Base-by-base conservation (phyloP, 1,140 invertebrate genomes). In the Megalopta genalis region DNA sequence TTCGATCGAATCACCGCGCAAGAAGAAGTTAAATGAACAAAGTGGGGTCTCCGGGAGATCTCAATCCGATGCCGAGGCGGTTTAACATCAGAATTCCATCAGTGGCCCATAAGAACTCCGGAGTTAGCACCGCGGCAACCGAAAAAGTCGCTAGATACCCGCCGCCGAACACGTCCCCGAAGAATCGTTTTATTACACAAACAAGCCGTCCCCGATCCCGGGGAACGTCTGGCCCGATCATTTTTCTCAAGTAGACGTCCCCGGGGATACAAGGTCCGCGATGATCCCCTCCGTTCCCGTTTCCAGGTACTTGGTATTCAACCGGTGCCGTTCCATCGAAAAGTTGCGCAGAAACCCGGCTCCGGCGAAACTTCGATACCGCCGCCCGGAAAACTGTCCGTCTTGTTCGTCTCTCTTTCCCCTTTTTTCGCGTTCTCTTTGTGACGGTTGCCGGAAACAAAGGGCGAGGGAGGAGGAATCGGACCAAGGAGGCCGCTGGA, bases 271-370 rank as follows among this genome's bases (percentile, higher is more conserved):
- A 32, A 57, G 73, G 81, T 67, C 73, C 70, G 64, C 54, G 73
- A 52, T 57, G 62, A 71, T 77, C 78, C 72, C 72, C 81, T 52
- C 60, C 46, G 77, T 10, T 57, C 68, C 63, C 37, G 37, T 62
- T 25, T 49, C 49, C 10, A 62, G 78, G 78, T 81, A 86, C 82
- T 90, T 88, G 82, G 87, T 90, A 92, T 91, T 92, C 90, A 87
- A 77, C 74, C 54, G 65, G 76, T 82, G 83, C 57, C 82, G 80
- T 85, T 76, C 86, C 86, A 89, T 90, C 87, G 90, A 89, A 90
- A 57, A 90, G 81, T 91, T 89, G 80, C 79, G 87, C 84, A 85
- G 83, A 80, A 86, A 82, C 78, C 65, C 25, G n/a, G n/a, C n/a
- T n/a, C 21, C 21, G 62, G 66, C 80, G 76, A 86, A 90, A 90